Evolutionary conservation across 2,888 invertebrate genomes (phyloP).

Genomic region (Acrobasis suavella): DNA sequence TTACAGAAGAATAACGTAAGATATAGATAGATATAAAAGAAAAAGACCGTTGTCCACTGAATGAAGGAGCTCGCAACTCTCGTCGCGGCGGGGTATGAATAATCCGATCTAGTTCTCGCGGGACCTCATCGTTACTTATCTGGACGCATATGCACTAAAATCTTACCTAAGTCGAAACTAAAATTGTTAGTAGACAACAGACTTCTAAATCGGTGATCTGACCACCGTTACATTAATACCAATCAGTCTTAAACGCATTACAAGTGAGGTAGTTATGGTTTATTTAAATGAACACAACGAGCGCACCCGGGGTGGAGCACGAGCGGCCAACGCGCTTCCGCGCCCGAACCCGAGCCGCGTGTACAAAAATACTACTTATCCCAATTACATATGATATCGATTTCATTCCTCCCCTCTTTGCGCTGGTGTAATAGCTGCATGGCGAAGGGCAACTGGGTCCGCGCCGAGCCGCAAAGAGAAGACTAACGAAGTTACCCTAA

Average conservation of each 20-base stretch:
- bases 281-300: conserved; percentile 53
- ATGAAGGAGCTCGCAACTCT: conserved; percentile 7
- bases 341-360: conserved; percentile 42
- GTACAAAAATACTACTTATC: conserved; percentile 67
- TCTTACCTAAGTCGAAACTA: conserved; percentile 35
- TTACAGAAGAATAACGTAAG: conserved; percentile 74
- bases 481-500: conserved; percentile 58
- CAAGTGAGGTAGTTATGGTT: conserved; percentile 72
- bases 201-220: conserved; percentile 72
- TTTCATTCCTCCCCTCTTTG: conserved; percentile 54
- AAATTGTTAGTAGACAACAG: conserved; percentile 69
- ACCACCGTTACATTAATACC: conserved; percentile 70
- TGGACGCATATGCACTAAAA: conserved; percentile 32
- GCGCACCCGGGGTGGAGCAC: conserved; percentile 39
- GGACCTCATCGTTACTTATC: conserved; percentile 19
- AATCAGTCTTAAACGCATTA: conserved; percentile 74
- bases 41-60: conserved; percentile 69
- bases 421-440: conserved; percentile 13
- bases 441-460: conserved; percentile 26
- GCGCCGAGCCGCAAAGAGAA: conserved; percentile 48
- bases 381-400: conserved; percentile 56
- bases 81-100: not conserved
- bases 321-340: conserved; percentile 31
- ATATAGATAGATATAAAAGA: conserved; percentile 52
- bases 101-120: conserved; percentile 3